Conservation (phyloP, 2,888 invertebrate species). For the Vesta saturnalis region DNA sequence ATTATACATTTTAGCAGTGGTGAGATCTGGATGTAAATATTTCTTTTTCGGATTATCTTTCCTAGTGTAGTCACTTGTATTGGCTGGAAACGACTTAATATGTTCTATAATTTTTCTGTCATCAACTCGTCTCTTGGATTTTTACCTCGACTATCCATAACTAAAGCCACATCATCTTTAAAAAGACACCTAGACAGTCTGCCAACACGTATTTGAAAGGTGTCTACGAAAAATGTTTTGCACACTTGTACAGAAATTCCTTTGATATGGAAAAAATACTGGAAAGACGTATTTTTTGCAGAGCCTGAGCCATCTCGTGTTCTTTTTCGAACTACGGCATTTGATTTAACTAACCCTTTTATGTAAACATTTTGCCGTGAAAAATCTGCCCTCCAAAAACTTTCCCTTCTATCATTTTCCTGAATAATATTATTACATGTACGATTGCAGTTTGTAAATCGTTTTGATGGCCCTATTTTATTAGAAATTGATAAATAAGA, state of each 20-base stretch:
- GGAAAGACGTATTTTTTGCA: background rate
- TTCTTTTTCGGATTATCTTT: no score
- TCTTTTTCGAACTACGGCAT: background rate
- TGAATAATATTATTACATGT: background rate
- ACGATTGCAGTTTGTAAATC: no score
- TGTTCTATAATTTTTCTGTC: background rate
- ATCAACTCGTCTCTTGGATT: background rate
- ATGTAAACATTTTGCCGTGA: background rate
- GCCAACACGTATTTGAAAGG: no score
- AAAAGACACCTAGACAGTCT: background rate
- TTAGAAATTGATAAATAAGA: background rate
- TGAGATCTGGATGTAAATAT: no score
- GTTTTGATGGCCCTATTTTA: background rate
- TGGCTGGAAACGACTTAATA: background rate
- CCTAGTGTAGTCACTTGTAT: background rate
- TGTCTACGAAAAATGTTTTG: background rate
- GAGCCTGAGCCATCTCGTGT: background rate
- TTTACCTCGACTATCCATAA: background rate
- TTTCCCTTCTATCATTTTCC: background rate
- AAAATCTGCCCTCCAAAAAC: no score
- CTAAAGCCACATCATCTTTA: background rate
- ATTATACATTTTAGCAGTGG: background rate
- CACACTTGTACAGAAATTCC: background rate
- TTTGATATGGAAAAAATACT: no score
- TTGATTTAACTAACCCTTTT: no score